phyloP scores from a whole-genome alignment of 2,113 vertebrate genomes.

The Lycocorax pyrrhopterus region DNA sequence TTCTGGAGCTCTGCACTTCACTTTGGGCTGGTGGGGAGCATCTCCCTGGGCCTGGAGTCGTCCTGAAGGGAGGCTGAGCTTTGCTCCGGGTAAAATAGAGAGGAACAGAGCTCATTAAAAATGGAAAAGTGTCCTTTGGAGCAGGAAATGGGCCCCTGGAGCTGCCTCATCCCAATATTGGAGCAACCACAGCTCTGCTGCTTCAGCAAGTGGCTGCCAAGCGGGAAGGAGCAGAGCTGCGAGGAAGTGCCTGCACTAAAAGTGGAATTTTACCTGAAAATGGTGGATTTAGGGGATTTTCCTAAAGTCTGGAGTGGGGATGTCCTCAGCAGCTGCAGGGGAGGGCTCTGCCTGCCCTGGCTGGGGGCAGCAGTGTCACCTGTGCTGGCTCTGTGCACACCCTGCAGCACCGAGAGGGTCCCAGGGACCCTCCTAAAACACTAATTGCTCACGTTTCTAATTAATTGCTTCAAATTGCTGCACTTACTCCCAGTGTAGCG shows the following conservation, averaged over 20 bases:
- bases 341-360: background rate
- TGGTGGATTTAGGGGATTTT: background rate
- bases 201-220: background rate
- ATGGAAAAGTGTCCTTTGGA: background rate
- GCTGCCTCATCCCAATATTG: background rate
- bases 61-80: background rate
- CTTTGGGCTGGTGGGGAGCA: background rate
- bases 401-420: fast-evolving
- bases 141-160: background rate
- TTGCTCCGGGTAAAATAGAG: background rate
- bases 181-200: background rate
- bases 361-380: background rate
- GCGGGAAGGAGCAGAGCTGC: background rate
- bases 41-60: fast-evolving
- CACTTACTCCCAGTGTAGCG: too few relatives aligned
- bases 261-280: background rate
- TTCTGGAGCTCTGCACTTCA: background rate
- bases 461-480: background rate
- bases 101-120: background rate
- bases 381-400: background rate
- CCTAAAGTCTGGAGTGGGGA: fast-evolving
- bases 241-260: background rate
- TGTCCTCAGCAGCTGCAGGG: background rate
- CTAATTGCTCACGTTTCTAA: background rate
- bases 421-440: fast-evolving